Base-by-base conservation (phyloP, 1,140 invertebrate genomes). In the Papilio xuthus region DNA sequence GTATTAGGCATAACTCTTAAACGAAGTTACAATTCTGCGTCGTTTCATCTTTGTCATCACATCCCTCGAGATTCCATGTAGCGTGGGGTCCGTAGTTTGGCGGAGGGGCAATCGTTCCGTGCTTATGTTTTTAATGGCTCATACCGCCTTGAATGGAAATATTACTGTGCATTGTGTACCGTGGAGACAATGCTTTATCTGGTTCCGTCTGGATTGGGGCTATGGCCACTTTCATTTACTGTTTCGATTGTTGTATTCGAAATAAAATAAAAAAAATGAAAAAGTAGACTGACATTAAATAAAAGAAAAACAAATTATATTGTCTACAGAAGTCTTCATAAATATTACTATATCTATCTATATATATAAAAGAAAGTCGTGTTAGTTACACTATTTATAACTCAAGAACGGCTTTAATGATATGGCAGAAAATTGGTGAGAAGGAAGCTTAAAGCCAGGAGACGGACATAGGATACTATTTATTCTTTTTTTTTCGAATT, bases 101-200 rank as follows among this genome's bases (percentile, higher is more conserved):
- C 77, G 74, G 80, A 84, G 85, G 83, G 81, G 80, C 79, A 83
- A 82, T 85, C 82, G 83, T 47, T 86, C 72, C 85, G 84, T 86
- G 82, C 84, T 86, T 87, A 86, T 86, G 85, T 85, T 87, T 88
- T 88, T 88, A 88, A 88, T 88, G 86, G 73, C 73, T 75, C 83
- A 81, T 80, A 81, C 82, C 78, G 76, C 82, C 80, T 83, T 85
- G 78, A 81, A 85, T 82, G 80, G 86, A 85, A 83, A 85, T 85
- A 84, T 83, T 80, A 80, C 82, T 80, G 80, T 81, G 78, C 77
- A 41, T 47, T 77, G 78, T 80, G 80, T 84, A 83, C 80, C 82
- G 80, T 63, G 73, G 72, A 80, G 47, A 80, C 75, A 80, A 80
- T 78, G 76, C 79, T 78, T 77, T 79, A 77, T 80, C 79, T 77